Evolutionary conservation across 2,113 vertebrate species (phyloP).

Genomic region (Cavia aperea): DNA sequence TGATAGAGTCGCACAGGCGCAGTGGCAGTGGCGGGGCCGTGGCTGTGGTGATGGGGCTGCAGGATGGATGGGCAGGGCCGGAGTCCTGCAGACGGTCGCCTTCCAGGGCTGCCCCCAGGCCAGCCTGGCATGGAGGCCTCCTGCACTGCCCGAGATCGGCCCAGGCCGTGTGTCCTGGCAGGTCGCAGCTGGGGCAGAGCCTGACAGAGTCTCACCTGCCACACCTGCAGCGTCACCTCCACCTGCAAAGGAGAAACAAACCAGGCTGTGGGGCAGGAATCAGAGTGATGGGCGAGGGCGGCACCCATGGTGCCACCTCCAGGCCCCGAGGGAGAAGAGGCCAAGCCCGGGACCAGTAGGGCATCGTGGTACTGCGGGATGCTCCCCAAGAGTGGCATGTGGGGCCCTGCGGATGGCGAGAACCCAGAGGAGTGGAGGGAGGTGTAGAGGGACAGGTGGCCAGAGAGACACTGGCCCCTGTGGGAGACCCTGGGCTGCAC

Average conservation of each 20-base stretch:
- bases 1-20: constrained; percentile 68
- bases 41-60: not conserved
- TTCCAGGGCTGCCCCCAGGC: not conserved
- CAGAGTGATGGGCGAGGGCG: constrained; percentile 75
- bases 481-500: not conserved
- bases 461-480: not conserved
- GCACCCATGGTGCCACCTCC: constrained; percentile 86
- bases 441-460: not conserved
- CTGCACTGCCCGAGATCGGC: rapidly evolving
- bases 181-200: rapidly evolving
- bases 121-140: not conserved
- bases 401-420: not conserved
- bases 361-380: constrained; percentile 71
- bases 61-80: rapidly evolving
- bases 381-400: constrained; percentile 79
- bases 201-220: rapidly evolving
- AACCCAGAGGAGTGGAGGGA: not conserved
- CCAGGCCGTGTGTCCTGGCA: rapidly evolving
- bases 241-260: constrained; percentile 53
- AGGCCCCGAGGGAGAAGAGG: constrained; percentile 62
- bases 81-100: not conserved
- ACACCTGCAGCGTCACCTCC: not conserved
- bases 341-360: not conserved
- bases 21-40: not conserved
- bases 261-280: constrained; percentile 71